Conservation (phyloP, 1,140 invertebrate genomes). For the Brachionus paranguensis region DNA sequence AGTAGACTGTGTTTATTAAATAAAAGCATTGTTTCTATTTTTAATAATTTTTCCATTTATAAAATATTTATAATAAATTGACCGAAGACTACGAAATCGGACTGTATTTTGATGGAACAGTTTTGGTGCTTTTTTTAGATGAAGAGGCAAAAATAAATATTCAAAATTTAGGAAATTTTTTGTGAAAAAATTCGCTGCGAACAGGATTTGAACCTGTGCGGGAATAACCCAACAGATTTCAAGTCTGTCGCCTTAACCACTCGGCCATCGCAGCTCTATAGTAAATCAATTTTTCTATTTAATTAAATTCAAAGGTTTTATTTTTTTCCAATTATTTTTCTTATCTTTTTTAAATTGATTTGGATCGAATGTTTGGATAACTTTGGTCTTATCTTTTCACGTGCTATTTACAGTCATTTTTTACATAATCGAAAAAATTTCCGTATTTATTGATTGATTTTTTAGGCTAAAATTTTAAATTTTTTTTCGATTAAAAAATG, state of each 20-base stretch:
- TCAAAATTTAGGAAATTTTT: background rate
- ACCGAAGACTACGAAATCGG: too few relatives aligned
- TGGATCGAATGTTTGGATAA: background rate
- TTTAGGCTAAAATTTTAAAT: background rate
- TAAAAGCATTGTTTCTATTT: too few relatives aligned
- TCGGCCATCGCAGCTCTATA: conserved; percentile 15
- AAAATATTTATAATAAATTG: too few relatives aligned
- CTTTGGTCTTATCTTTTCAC: background rate
- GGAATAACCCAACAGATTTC: conserved; percentile 31
- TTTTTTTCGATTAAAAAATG: background rate
- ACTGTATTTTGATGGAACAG: background rate
- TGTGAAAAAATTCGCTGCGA: conserved; percentile 16
- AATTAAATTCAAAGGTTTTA: background rate
- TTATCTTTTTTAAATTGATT: background rate
- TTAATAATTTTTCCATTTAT: too few relatives aligned
- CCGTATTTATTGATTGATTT: background rate
- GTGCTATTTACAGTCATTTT: background rate
- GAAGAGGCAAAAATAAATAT: too few relatives aligned
- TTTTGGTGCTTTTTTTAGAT: background rate
- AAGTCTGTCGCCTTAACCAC: conserved; percentile 34
- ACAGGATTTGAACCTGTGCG: conserved; percentile 34
- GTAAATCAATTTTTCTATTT: background rate
- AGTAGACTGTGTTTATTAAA: too few relatives aligned
- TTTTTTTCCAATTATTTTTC: background rate
- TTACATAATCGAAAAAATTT: background rate